phyloP scores from a whole-genome alignment of 2,888 invertebrate species.

The Eilema sororculum region DNA sequence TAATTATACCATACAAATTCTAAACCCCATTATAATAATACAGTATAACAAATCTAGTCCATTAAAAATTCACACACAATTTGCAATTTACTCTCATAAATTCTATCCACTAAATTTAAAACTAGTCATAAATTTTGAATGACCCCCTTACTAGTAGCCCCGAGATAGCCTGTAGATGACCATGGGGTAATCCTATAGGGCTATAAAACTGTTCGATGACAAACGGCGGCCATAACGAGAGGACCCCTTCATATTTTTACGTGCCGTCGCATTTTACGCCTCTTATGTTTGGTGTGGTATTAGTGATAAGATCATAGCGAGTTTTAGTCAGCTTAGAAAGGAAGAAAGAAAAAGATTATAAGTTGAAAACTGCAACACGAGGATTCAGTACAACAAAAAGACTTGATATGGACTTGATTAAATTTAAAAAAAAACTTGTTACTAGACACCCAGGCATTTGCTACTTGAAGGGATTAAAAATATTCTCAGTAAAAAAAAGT shows the following conservation, averaged over 20 bases:
- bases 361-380: too few relatives aligned
- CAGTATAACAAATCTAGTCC: conserved; percentile 11
- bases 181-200: conserved; percentile 50
- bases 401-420: too few relatives aligned
- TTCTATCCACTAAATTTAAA: conserved; percentile 39
- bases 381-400: too few relatives aligned
- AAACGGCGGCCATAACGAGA: conserved; percentile 71
- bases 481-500: background rate
- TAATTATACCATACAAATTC: background rate
- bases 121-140: conserved; percentile 54
- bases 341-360: too few relatives aligned
- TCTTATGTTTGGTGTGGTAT: conserved; percentile 46
- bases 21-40: conserved; percentile 2
- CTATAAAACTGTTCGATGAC: conserved; percentile 76
- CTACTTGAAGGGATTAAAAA: conserved; percentile 4
- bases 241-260: conserved; percentile 70
- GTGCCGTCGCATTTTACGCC: conserved; percentile 67
- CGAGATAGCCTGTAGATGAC: conserved; percentile 58
- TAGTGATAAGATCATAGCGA: conserved; percentile 16
- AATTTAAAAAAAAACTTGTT: too few relatives aligned
- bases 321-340: background rate
- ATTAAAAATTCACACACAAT: conserved; percentile 49
- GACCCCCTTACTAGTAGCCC: conserved; percentile 31
- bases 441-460: background rate
- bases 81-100: conserved; percentile 44